phyloP scores from a whole-genome alignment of 2,888 invertebrate species.

The Electrophaes corylata region DNA sequence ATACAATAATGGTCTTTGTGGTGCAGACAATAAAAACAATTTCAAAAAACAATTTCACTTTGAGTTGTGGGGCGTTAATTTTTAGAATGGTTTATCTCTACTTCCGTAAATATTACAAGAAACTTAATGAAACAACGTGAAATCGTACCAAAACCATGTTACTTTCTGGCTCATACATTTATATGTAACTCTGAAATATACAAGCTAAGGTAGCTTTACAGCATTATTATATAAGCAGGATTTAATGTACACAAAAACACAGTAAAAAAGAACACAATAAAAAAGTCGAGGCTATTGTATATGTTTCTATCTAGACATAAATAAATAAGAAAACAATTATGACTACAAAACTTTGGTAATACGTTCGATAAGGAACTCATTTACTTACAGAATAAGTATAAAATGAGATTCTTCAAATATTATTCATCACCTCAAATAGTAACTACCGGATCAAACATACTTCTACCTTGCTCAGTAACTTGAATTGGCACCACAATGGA shows the following conservation, averaged over 20 bases:
- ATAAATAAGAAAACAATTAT: too few relatives aligned
- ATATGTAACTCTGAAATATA: constrained; percentile 12
- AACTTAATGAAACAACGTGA: background rate
- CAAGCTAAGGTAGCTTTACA: too few relatives aligned
- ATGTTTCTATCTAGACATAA: background rate
- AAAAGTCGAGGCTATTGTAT: background rate
- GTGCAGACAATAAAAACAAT: too few relatives aligned
- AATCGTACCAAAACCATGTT: background rate
- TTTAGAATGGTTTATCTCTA: too few relatives aligned
- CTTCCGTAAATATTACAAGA: background rate
- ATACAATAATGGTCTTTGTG: too few relatives aligned
- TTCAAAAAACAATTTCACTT: too few relatives aligned
- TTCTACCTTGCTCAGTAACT: too few relatives aligned
- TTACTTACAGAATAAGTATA: constrained; percentile 3
- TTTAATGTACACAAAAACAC: constrained; percentile 3
- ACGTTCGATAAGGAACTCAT: constrained; percentile 18
- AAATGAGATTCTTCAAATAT: constrained; percentile 25
- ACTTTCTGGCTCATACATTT: background rate
- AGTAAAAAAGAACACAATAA: background rate
- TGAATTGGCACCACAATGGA: too few relatives aligned
- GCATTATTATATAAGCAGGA: constrained; percentile 23
- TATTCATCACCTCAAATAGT: background rate
- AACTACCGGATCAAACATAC: too few relatives aligned
- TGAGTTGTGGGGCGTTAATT: too few relatives aligned
- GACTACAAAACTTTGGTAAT: constrained; percentile 20